Conservation (phyloP, 2,797 vertebrate genomes). For the Enteromius unitaeniatus region DNA sequence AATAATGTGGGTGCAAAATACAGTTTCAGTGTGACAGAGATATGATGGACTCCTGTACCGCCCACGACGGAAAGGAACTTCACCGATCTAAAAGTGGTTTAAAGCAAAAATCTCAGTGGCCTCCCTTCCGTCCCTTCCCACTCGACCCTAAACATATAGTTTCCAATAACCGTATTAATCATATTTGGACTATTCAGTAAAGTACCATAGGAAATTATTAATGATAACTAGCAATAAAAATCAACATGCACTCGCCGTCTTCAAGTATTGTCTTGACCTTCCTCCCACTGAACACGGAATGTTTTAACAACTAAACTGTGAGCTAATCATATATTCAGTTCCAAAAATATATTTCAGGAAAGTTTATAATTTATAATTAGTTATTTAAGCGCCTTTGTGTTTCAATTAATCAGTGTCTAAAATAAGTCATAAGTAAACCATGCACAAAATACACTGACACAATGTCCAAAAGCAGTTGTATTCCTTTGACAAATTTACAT, state of each 20-base stretch:
- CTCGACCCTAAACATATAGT: not conserved
- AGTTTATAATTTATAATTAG: slow-evolving; percentile 2
- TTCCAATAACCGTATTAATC: slow-evolving; percentile 21
- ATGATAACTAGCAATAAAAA: slow-evolving; percentile 2
- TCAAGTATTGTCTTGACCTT: not conserved
- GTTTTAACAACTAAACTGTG: slow-evolving; percentile 13
- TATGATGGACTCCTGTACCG: not conserved
- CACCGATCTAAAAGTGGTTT: not conserved
- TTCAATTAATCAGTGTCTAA: not conserved
- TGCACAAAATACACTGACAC: not conserved
- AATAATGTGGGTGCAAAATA: not conserved
- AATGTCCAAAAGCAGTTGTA: slow-evolving; percentile 1
- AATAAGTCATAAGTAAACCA: not conserved
- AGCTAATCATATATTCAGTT: not conserved
- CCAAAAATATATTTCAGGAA: not conserved
- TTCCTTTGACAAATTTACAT: not conserved
- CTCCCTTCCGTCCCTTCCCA: slow-evolving; percentile 11
- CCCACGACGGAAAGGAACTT: slow-evolving; percentile 33
- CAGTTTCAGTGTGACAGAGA: slow-evolving; percentile 21
- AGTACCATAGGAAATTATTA: slow-evolving; percentile 27
- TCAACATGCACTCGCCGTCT: not conserved
- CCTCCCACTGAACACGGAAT: slow-evolving; percentile 1
- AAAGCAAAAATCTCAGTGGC: slow-evolving; percentile 5
- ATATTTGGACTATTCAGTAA: slow-evolving; percentile 3
- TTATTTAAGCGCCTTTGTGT: not conserved